phyloP scores from a whole-genome alignment of 2,113 vertebrate species.

The Eolophus roseicapilla region DNA sequence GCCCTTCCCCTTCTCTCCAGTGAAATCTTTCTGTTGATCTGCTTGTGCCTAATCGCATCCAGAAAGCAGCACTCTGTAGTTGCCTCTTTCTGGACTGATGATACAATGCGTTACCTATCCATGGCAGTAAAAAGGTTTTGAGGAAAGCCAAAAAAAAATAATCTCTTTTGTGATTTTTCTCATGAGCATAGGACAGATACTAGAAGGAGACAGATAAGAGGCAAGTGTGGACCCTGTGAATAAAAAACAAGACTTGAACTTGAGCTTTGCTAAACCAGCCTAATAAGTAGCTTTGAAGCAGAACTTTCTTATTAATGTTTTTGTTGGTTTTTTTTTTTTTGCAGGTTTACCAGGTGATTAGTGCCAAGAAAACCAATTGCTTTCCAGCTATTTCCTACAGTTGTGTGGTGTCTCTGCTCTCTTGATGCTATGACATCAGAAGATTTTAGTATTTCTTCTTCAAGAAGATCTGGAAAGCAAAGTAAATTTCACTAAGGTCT shows the following conservation, averaged over 20 bases:
- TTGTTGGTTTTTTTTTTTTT: background rate
- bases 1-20: background rate
- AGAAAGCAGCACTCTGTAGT: background rate
- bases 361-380: background rate
- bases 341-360: background rate
- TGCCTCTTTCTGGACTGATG: background rate
- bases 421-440: background rate
- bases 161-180: background rate
- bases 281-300: background rate
- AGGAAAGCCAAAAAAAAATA: background rate
- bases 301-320: background rate
- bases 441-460: background rate
- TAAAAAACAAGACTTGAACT: background rate
- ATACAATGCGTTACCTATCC: accelerated
- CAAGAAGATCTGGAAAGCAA: background rate
- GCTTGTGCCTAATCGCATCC: background rate
- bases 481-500: background rate
- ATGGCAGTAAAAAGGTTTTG: background rate
- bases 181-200: background rate
- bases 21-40: background rate
- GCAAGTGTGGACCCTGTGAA: background rate
- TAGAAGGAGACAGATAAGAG: background rate
- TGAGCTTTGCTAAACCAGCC: background rate
- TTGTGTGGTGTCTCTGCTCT: background rate
- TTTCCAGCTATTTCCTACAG: background rate